Evolutionary conservation across 2,797 vertebrate genomes (phyloP), one percentile per base, ranked within the genome.

Genomic region (Chaunax sp.): DNA sequence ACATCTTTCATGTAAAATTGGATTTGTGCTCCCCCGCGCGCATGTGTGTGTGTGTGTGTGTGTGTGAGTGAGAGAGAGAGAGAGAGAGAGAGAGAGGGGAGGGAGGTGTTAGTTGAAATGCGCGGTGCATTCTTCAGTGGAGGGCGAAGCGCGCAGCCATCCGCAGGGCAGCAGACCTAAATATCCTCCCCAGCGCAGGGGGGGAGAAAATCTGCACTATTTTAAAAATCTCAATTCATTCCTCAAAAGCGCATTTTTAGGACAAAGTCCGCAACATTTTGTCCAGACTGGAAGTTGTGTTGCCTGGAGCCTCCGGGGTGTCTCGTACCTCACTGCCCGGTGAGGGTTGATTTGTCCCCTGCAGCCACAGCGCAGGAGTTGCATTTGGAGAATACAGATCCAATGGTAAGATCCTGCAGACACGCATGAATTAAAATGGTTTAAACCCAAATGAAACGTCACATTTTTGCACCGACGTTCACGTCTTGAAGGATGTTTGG

Each of bases 91-190:
- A 38, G 69, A 18, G 43, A 57, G 52, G 20, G 53, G 49, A n/a
- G 53, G 43, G 44, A 4, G 44, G n/a, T 20, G 15, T 25, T 75
- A 77, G 66, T 84, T 86, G 85, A 82, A 72, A 87, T 88, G 85
- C 85, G 64, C 62, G 61, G 78, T 28, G 72, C 90, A 88, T 90
- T 85, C 82, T 83, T 74, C 70, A 28, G 72, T 61, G 58, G 69
- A 82, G 63, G 70, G 64, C 64, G 71, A 73, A 55, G 77, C 47
- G 81, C 82, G 54, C 72, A 75, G 76, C 43, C 58, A 43, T 65
- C n/a, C n/a, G n/a, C 64, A 40, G 58, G 52, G 59, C 81, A 57
- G 46, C 66, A 18, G 6, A 53, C 69, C 51, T 6, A 49, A 41
- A 62, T 49, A 25, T 67, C 57, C 23, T 3, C 47, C n/a, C n/a